These are phyloP conservation scores for Penelope pileata DNA, from an alignment of 2,113 vertebrate species.

Conservation along the genomic window DNA sequence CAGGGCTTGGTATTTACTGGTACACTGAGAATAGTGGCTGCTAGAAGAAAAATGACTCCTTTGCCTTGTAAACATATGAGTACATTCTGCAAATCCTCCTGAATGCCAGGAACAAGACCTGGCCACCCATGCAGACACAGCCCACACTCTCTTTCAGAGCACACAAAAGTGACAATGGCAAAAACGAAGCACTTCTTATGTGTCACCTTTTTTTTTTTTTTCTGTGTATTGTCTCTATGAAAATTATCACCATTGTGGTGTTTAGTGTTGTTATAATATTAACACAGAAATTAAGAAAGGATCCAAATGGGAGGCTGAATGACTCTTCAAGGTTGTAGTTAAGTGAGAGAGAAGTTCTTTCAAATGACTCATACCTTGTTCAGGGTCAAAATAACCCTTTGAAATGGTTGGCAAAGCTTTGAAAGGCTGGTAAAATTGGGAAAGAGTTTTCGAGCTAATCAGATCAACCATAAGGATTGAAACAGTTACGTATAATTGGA, in stretches of 20 bases:
- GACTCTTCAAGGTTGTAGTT: neutral
- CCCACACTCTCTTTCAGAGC: neutral
- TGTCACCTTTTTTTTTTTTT: fast-evolving
- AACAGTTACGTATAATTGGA: neutral
- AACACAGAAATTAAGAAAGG: neutral
- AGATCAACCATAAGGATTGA: neutral
- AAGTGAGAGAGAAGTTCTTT: neutral
- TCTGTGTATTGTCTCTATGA: neutral
- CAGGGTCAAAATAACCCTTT: neutral
- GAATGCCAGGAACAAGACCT: neutral
- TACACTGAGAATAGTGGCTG: neutral
- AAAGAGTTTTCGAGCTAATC: neutral
- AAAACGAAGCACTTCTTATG: neutral
- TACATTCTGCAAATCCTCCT: neutral
- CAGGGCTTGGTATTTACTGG: neutral
- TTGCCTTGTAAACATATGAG: neutral
- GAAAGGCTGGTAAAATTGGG: neutral
- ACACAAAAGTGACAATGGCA: neutral
- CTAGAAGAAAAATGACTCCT: neutral
- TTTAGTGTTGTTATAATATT: neutral
- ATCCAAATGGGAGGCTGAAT: neutral
- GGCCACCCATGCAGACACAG: fast-evolving
- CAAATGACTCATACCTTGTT: neutral
- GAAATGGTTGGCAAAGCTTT: neutral
- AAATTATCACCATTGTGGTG: neutral